Conservation (phyloP, 2,888 invertebrate genomes). For the Cotesia congregata region DNA sequence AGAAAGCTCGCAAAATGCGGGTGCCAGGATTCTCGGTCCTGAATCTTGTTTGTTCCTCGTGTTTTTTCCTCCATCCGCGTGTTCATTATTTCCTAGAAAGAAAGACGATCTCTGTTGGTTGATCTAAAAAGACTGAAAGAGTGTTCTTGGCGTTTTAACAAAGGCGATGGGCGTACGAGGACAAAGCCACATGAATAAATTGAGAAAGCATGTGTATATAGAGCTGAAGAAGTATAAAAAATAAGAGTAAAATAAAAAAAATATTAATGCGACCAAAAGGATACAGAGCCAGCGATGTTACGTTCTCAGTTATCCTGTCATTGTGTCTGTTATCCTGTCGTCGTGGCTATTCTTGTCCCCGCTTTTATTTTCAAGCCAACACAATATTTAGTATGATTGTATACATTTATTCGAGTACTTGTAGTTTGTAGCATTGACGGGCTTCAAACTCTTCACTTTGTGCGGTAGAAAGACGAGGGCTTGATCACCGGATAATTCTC, state of each 20-base stretch:
- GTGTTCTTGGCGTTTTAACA: constrained; percentile 19
- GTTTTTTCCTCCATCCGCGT: constrained; percentile 3
- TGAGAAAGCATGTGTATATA: constrained; percentile 5
- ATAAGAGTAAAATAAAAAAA: constrained; percentile 2
- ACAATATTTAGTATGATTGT: neutral
- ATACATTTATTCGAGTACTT: neutral
- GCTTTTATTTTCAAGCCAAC: constrained; percentile 27
- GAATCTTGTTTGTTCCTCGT: neutral
- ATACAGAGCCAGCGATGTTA: constrained; percentile 26
- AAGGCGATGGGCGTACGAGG: constrained; percentile 26
- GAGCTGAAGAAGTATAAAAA: neutral
- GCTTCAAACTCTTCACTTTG: constrained; percentile 1
- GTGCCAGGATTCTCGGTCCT: constrained; percentile 29
- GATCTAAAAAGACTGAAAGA: constrained; percentile 8
- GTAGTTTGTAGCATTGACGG: neutral
- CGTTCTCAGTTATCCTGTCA: constrained; percentile 37
- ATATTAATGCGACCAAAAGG: neutral
- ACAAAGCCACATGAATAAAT: constrained; percentile 38
- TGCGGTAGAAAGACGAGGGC: neutral
- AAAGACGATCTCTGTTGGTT: neutral
- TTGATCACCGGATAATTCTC: constrained; percentile 27
- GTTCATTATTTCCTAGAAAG: constrained; percentile 15
- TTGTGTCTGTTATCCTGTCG: constrained; percentile 21
- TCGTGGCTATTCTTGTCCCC: constrained; percentile 19
- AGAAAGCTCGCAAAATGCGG: constrained; percentile 40